Conservation (phyloP, 1,140 invertebrate species). For the Caenorhabditis elegans region WBcel235 BX284603.4:10897001-10897500, state of each 20-base stretch:
- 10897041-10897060: background rate
- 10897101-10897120: background rate
- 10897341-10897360: no score
- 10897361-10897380: no score
- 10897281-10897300: background rate
- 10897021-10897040: background rate
- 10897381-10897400: no score
- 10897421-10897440: no score
- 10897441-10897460: no score
- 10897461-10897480: no score
- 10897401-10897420: no score
- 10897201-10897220: background rate
- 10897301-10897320: background rate
- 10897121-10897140: background rate
- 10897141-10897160: background rate
- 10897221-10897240: background rate
- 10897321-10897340: no score
- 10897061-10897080: background rate
- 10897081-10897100: background rate
- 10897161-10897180: background rate
- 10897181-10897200: background rate
- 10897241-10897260: background rate
- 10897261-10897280: background rate
- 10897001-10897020: background rate
- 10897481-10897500: no score